Conservation (phyloP, 2,797 vertebrate genomes). For the Poecilia wingei region DNA sequence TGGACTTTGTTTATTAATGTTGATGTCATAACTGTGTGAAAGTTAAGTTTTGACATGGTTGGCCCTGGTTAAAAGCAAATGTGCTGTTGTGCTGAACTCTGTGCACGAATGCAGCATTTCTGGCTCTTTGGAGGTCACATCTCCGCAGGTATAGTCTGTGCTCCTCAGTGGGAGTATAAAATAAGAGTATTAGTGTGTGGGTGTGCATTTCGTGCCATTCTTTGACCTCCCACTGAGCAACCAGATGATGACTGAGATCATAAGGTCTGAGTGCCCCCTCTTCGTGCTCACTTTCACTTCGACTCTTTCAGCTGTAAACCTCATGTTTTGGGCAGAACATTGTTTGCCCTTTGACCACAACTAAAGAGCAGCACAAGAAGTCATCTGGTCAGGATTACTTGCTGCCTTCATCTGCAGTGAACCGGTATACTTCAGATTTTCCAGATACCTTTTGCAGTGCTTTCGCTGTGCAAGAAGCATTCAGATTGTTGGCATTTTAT, state of each 20-base stretch:
- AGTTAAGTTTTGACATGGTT: conserved; percentile 25
- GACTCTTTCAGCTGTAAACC: conserved; percentile 43
- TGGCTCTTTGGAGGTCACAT: conserved; percentile 23
- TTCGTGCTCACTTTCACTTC: conserved; percentile 56
- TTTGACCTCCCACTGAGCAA: conserved; percentile 53
- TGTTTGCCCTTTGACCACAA: conserved; percentile 57
- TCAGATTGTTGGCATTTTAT: neutral
- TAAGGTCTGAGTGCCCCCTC: conserved; percentile 62
- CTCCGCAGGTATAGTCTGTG: conserved; percentile 36
- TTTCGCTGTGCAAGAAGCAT: neutral
- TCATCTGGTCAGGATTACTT: conserved; percentile 69
- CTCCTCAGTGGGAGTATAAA: conserved; percentile 38
- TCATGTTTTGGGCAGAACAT: conserved; percentile 43
- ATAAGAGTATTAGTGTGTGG: conserved; percentile 1
- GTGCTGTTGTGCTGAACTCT: conserved; percentile 44
- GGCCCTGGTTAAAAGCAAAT: conserved; percentile 30
- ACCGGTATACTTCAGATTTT: neutral
- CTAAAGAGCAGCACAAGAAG: conserved; percentile 19
- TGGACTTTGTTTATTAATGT: conserved; percentile 34
- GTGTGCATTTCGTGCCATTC: conserved; percentile 29
- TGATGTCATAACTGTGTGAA: conserved; percentile 23
- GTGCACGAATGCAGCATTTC: conserved; percentile 19
- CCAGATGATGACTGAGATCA: conserved; percentile 72
- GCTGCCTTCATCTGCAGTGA: conserved; percentile 13
- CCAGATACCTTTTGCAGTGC: neutral